Percentiles rank a stretch among this genome's conserved stretches.
These are phyloP conservation scores for Tridacna crocea DNA, from an alignment of 2,888 invertebrate genomes.

Conservation along the genomic window DNA sequence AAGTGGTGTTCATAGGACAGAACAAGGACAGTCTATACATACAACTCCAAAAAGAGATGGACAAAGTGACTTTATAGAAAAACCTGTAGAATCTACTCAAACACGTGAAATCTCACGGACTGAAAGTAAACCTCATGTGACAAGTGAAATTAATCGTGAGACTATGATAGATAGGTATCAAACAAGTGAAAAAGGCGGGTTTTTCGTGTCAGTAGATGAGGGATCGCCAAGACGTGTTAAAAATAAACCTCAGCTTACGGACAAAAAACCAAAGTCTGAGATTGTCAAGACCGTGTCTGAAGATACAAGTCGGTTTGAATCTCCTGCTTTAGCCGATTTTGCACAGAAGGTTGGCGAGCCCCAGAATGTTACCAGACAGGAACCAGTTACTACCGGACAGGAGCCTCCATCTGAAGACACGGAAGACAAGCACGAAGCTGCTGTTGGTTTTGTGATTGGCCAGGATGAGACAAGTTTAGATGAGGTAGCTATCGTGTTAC, in stretches of 20 bases:
- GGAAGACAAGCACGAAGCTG: constrained; percentile 55
- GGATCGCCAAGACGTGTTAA: constrained; percentile 78
- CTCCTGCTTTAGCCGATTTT: constrained; percentile 59
- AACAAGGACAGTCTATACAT: neutral
- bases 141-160: constrained; percentile 22
- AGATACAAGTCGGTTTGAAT: constrained; percentile 39
- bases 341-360: constrained; percentile 40
- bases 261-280: constrained; percentile 31
- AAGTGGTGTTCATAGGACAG: neutral
- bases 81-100: constrained; percentile 19
- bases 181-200: constrained; percentile 84
- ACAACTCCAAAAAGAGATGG: constrained; percentile 6
- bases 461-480: constrained; percentile 86
- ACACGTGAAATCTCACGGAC: constrained; percentile 4
- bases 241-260: constrained; percentile 31
- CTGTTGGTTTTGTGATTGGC: constrained; percentile 87
- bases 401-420: constrained; percentile 4
- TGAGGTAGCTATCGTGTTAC: constrained; percentile 50
- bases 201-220: constrained; percentile 97
- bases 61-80: constrained; percentile 13
- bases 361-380: neutral
- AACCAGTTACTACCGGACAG: neutral
- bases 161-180: neutral
- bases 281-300: constrained; percentile 7
- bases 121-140: neutral